Evolutionary conservation across 1,140 invertebrate genomes (phyloP), one percentile per base, ranked within the genome.

Genomic region (Ctenoplectra terminalis): DNA sequence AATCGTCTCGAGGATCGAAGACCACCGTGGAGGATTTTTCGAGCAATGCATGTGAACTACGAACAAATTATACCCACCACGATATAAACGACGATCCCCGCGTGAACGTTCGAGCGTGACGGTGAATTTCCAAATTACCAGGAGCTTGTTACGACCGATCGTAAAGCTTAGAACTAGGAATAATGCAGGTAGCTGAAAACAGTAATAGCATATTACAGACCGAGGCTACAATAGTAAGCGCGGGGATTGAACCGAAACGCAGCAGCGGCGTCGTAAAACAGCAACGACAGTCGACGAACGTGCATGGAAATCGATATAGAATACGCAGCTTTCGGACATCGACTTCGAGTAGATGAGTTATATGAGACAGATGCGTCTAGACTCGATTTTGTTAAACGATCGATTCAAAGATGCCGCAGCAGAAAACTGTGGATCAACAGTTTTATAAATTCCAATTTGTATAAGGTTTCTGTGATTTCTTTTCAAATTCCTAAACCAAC

Each of bases 91-190:
- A 73, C 48, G 75, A 37, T 1, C 20, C 9, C 20, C 0, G 7
- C 29, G 7, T 23, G 66, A 20, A 31, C n/a, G 46, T 61, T 23
- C 8, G 11, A 74, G 60, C 29, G n/a, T 23, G 83, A 80, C 43
- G 58, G 46, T 15, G 46, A 48, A 56, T 82, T 84, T 66, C 26
- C 66, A 46, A 86, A 86, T 86, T 63, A 72, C 67, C 58, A 9
- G 46, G 34, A 75, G 43, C 67, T 72, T 74, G 78, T 86, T 86
- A 86, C 54, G 70, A 34, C 20, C 31, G 72, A 84, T 85, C 84
- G 78, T 86, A 85, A 85, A 86, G 60, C 72, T 67, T 52, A 73
- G 50, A 73, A 46, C 52, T 71, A 64, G 72, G 71, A 85, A 76
- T 85, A 81, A 82, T 69, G 46, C 52, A 54, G n/a, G 26, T 23